These are phyloP conservation scores for Aptenodytes forsteri DNA, from an alignment of 2,113 vertebrate species.

Conservation along the genomic window DNA sequence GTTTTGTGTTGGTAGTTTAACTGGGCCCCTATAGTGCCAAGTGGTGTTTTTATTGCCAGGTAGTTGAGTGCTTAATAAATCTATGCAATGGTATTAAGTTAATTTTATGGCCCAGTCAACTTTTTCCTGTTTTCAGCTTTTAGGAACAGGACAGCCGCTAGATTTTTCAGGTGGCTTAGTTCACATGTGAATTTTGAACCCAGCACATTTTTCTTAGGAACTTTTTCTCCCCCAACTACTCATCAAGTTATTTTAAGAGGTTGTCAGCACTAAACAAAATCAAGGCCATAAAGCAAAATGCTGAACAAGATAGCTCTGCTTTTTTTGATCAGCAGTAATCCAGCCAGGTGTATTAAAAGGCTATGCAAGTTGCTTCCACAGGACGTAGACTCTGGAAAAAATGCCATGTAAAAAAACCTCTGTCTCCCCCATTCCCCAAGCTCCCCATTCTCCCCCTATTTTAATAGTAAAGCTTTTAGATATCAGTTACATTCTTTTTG, in stretches of 20 bases:
- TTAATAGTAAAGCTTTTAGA: not conserved
- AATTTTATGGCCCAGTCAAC: slow-evolving; percentile 8
- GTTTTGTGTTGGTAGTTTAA: not conserved
- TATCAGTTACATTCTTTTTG: slow-evolving; percentile 14
- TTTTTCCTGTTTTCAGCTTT: slow-evolving; percentile 32
- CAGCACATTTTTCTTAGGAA: not conserved
- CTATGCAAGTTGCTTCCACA: not conserved
- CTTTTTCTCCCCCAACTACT: not conserved
- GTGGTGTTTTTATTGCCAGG: slow-evolving; percentile 22
- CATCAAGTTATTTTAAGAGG: not conserved
- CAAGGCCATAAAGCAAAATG: not conserved
- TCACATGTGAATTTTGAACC: not conserved
- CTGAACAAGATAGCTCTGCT: not conserved
- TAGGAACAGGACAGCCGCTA: slow-evolving; percentile 13
- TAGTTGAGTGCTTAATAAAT: slow-evolving; percentile 50
- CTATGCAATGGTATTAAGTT: slow-evolving; percentile 8
- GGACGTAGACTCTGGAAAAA: not conserved
- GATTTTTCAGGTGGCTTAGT: not conserved
- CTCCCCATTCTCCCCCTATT: not conserved
- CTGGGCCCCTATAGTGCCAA: not conserved
- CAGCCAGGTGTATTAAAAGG: not conserved
- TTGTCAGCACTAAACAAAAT: not conserved
- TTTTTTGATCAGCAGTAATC: not conserved
- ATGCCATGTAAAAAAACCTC: not conserved
- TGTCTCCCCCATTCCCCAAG: not conserved